Conservation (phyloP, 2,113 vertebrate genomes). For the Pardalotus punctatus region DNA sequence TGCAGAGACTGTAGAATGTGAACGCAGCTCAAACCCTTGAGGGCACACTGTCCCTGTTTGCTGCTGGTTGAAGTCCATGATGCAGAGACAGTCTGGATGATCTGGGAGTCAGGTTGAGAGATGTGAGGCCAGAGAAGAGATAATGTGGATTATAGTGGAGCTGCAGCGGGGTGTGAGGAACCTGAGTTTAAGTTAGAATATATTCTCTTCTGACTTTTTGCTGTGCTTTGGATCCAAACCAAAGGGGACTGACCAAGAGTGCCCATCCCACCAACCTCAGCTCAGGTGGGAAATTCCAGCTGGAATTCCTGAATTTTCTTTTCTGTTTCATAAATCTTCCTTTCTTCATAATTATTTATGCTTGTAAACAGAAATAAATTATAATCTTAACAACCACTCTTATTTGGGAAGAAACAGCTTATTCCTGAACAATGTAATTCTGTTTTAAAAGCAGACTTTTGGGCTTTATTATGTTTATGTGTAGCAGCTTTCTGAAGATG, state of each 20-base stretch:
- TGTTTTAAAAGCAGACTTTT: not conserved
- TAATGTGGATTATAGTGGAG: not conserved
- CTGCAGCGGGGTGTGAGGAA: not conserved
- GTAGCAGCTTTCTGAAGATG: not conserved
- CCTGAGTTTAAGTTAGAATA: not conserved
- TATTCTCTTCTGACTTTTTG: not conserved
- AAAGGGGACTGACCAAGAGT: not conserved
- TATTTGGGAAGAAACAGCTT: not conserved
- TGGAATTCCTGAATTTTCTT: not conserved
- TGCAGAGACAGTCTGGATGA: not conserved
- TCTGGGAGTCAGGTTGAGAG: not conserved
- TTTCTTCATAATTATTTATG: not conserved
- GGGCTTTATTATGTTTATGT: not conserved
- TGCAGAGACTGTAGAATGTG: not conserved
- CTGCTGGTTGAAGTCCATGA: not conserved
- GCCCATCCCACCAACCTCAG: not conserved
- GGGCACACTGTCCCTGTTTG: not conserved
- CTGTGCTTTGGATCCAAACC: not conserved
- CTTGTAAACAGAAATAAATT: not conserved
- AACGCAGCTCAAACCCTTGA: accelerated
- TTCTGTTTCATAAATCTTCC: not conserved
- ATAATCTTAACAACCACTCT: accelerated
- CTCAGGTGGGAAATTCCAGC: not conserved
- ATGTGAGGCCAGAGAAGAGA: not conserved
- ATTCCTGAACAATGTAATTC: not conserved